Evolutionary conservation across 2,113 vertebrate species (phyloP), one percentile per base, ranked within the genome.

Genomic region (Dermatemys mawii): DNA sequence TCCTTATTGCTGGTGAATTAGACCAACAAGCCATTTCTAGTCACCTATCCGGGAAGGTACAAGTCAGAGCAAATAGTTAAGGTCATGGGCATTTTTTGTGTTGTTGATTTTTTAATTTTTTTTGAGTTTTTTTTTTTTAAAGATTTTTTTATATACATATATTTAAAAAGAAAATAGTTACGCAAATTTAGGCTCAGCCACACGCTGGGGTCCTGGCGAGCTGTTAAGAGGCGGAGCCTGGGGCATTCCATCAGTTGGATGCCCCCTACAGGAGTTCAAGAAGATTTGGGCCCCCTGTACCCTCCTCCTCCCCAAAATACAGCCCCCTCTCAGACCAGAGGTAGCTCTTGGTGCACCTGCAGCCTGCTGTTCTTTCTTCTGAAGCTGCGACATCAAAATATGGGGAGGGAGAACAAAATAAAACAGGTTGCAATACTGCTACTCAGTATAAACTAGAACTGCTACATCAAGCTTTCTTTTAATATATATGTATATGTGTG

Each of bases 51-150:
- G 94, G 96, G 95, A 97, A 97, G 97, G 96, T 96, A 91, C 90
- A 96, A 92, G 93, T 96, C 96, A 97, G 95, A 97, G 96, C 93
- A 96, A 94, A 97, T 94, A 96, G 88, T 97, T 97, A 97, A 97
- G 97, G 97, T 97, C 97, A 89, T 97, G 97, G 97, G 97, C 96
- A 96, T 96, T 97, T 96, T 86, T 96, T 96, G 87, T 96, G 63
- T 3, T 19, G 63, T 38, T 70, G 5, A 55, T 91, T 93, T 96
- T 95, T 93, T 85, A 88, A 29, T 90, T 93, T 95, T 95, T 93
- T 96, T 70, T 92, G 44, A 11, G 41, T 48, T 87, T 29, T 70
- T 92, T 78, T 76, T 93, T 93, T 90, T 90, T 90, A 9, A 90
- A 95, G 92, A 38, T 95, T 95, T 96, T 51, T 54, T 41, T 96